These are phyloP conservation scores for Climacteris rufus DNA, from an alignment of 2,113 vertebrate species.

Conservation along the genomic window DNA sequence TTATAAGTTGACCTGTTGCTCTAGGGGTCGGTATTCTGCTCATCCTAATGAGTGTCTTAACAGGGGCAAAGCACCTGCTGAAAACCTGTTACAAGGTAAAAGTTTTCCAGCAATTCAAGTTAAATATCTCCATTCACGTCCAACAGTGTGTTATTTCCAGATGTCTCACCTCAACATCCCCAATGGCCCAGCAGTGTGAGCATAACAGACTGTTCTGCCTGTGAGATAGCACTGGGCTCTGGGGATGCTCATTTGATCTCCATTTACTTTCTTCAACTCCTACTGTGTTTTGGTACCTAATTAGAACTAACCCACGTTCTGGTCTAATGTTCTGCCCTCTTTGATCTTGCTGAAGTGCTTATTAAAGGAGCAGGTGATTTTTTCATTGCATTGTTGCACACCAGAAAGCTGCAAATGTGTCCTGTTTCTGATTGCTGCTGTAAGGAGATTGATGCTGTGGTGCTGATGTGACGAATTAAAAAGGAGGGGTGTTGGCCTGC, in stretches of 20 bases:
- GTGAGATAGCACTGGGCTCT: background rate
- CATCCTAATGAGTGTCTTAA: background rate
- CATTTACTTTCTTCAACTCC: background rate
- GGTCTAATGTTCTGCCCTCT: background rate
- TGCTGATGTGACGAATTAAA: background rate
- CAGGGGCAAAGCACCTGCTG: background rate
- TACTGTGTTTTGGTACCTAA: background rate
- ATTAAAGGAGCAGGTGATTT: background rate
- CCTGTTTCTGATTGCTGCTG: background rate
- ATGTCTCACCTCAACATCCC: fast-evolving
- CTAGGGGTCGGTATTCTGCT: background rate
- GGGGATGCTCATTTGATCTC: background rate
- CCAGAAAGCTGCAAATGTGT: background rate
- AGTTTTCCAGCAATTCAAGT: background rate
- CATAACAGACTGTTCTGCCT: background rate
- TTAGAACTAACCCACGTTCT: background rate
- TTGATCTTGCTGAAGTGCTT: background rate
- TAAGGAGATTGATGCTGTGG: background rate
- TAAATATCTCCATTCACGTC: background rate
- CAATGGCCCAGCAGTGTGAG: background rate
- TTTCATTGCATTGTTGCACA: background rate
- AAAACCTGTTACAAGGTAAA: background rate
- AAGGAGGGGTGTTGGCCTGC: background rate
- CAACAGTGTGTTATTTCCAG: background rate
- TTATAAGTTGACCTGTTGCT: background rate